phyloP scores from a whole-genome alignment of 2,797 vertebrate genomes.

The Triplophysa yarkandensis region DNA sequence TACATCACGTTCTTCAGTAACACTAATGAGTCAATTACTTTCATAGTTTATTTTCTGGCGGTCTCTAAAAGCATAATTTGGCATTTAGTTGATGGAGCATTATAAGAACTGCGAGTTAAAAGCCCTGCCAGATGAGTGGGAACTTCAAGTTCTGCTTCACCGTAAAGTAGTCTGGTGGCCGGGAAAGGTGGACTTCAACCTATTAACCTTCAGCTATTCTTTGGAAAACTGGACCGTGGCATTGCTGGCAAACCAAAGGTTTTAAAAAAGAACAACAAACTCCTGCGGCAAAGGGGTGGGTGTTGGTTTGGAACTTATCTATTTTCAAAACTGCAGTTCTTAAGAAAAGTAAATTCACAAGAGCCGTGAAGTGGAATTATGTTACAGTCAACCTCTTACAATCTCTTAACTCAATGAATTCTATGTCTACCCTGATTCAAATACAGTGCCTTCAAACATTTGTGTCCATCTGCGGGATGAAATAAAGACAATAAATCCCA shows the following conservation, averaged over 20 bases:
- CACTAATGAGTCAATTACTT: conserved; percentile 17
- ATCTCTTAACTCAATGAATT: background rate
- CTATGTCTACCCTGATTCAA: background rate
- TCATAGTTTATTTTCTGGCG: conserved; percentile 11
- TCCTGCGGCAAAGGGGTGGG: background rate
- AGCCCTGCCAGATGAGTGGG: background rate
- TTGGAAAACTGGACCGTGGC: conserved; percentile 14
- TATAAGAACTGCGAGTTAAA: conserved; percentile 7
- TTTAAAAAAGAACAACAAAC: background rate
- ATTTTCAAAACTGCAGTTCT: conserved; percentile 4
- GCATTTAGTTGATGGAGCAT: conserved; percentile 6
- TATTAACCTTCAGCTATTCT: conserved; percentile 16
- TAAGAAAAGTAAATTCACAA: background rate
- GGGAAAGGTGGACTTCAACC: conserved; percentile 8
- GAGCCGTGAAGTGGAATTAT: background rate
- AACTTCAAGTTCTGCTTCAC: conserved; percentile 5
- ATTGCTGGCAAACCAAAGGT: conserved; percentile 6
- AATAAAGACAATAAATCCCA: too few species aligned
- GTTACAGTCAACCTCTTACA: background rate
- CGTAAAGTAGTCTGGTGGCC: background rate
- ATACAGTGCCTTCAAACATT: too few species aligned
- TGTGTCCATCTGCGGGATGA: too few species aligned
- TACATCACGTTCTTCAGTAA: conserved; percentile 15
- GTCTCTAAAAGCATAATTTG: conserved; percentile 27
- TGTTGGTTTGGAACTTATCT: background rate